Evolutionary conservation across 2,797 vertebrate species (phyloP), one percentile per base, ranked within the genome.

Genomic region (Sebastes nivosus): DNA sequence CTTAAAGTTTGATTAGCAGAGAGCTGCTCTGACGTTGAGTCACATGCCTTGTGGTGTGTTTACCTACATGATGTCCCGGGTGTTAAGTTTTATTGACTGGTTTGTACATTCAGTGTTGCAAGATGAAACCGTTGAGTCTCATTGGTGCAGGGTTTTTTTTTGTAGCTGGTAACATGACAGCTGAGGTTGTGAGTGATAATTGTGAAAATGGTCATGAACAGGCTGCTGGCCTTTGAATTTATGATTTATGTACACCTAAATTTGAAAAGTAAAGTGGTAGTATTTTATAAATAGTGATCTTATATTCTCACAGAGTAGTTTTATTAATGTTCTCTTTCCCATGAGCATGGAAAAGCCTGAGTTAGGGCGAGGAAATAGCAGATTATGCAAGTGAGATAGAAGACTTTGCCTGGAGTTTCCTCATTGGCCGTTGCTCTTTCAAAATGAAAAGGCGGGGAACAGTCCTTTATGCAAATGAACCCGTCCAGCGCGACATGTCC

Each of bases 1-100:
- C 61, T 87, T 72, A 55, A 67, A 30, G 52, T 59, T 58, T 79
- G 72, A 84, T 79, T 72, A 75, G 57, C 67, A 67, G 13, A 67
- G 58, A 77, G 63, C 77, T 69, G 77, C 59, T 80, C 57, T 71
- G 72, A 84, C 77, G 80, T 67, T 73, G 80, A 80, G 79, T 86
- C 86, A 85, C 54, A 13, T 12, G 1, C 32, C 84, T 65, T 25
- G 50, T 80, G 79, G 42, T 86, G 42, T 87, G 85, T 89, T 88
- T 88, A 86, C 77, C 50, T 46, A 76, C 79, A 58, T 46, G 80
- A 73, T 78, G 83, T 88, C 69, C 76, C 18, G 52, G 72, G 81
- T 85, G 82, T 89, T 85, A 72, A 67, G 69, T 90, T 92, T 80
- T 76, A 81, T 80, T 52, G 75, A 75, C 67, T 32, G 16, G 24